A percentile compares a stretch with the other conserved stretches of the same genome.
phyloP scores from a whole-genome alignment of 2,797 vertebrate species.

The Fringilla coelebs region DNA sequence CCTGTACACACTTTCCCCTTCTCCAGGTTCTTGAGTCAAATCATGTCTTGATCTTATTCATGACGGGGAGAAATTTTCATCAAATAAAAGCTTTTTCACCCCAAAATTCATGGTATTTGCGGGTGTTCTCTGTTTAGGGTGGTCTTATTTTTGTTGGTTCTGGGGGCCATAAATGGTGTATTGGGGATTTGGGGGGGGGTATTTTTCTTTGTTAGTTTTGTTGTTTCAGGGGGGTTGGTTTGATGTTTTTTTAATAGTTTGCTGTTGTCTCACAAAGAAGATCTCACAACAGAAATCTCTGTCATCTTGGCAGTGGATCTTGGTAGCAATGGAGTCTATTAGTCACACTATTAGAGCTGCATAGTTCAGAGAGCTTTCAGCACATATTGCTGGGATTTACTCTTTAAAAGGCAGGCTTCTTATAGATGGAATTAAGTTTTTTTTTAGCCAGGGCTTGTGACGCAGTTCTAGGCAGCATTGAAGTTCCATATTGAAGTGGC shows the following conservation, averaged over 20 bases:
- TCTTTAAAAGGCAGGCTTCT: not conserved
- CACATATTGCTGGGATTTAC: not conserved
- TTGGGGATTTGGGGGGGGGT: not conserved
- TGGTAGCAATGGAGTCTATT: not conserved
- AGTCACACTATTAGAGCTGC: not conserved
- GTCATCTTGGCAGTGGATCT: not conserved
- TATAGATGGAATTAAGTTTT: not conserved
- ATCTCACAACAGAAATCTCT: not conserved
- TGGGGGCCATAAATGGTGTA: rapidly evolving
- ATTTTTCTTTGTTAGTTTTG: not conserved
- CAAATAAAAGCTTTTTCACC: not conserved
- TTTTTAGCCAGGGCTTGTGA: not conserved
- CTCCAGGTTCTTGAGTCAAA: not conserved
- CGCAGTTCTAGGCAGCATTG: not conserved
- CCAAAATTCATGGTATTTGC: rapidly evolving
- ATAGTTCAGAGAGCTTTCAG: slow-evolving; percentile 5
- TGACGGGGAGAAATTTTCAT: not conserved
- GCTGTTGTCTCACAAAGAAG: not conserved
- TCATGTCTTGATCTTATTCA: not conserved
- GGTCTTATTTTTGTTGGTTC: not conserved
- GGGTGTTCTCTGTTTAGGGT: not conserved
- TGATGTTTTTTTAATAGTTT: not conserved
- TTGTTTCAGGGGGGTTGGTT: rapidly evolving
- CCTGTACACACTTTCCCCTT: not conserved
- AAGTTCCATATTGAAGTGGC: not conserved